phyloP scores from a whole-genome alignment of 2,888 invertebrate species.

The Melanargia galathea region DNA sequence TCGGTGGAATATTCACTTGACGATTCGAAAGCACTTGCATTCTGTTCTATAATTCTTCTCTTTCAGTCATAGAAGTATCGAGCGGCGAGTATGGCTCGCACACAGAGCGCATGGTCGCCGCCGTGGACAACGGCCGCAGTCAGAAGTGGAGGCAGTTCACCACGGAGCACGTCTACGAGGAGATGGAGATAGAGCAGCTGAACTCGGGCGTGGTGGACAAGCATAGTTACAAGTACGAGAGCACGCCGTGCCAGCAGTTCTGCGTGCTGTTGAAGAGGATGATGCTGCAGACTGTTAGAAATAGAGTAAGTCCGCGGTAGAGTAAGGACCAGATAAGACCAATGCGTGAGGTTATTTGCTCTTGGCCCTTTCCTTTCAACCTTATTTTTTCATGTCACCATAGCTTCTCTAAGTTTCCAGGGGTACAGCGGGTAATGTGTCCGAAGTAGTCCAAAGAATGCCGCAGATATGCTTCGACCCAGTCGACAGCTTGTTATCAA shows the following conservation, averaged over 20 bases:
- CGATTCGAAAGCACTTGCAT: too few relatives aligned
- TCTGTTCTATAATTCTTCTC: not conserved
- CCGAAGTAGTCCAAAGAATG: too few relatives aligned
- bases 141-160: conserved; percentile 76
- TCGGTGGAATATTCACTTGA: too few relatives aligned
- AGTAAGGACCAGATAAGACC: not conserved
- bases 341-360: too few relatives aligned
- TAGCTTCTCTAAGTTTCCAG: too few relatives aligned
- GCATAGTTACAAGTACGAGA: conserved; percentile 79
- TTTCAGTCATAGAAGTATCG: conserved; percentile 89
- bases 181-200: conserved; percentile 63
- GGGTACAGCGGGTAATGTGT: too few relatives aligned
- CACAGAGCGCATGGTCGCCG: conserved; percentile 85
- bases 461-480: too few relatives aligned
- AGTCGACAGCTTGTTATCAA: too few relatives aligned
- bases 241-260: conserved; percentile 86
- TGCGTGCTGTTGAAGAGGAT: conserved; percentile 85
- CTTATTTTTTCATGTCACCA: too few relatives aligned
- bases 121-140: conserved; percentile 85
- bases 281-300: conserved; percentile 88
- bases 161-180: conserved; percentile 49
- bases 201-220: conserved; percentile 72
- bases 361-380: too few relatives aligned
- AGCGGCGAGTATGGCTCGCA: conserved; percentile 90
- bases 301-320: conserved; percentile 85